Evolutionary conservation across 1,140 invertebrate species (phyloP).

Genomic region (Cyclargus thomasi): DNA sequence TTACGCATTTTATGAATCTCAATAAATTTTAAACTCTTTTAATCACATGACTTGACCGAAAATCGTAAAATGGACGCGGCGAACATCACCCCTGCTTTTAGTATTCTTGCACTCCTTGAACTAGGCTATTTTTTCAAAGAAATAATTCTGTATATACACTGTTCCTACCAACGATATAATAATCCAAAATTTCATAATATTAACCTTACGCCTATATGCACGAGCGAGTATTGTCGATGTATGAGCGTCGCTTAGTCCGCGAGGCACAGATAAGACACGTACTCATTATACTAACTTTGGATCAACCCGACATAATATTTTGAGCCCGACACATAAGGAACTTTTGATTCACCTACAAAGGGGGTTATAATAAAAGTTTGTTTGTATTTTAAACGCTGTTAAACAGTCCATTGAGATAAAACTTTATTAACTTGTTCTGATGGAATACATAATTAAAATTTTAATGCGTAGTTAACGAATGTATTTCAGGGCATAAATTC

Average conservation of each 20-base stretch:
- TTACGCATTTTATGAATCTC: no score
- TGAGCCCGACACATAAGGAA: slow-evolving; percentile 18
- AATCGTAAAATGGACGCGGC: no score
- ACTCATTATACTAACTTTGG: slow-evolving; percentile 45
- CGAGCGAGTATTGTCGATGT: slow-evolving; percentile 9
- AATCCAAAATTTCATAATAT: neutral
- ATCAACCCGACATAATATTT: slow-evolving; percentile 27
- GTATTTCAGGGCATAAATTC: no score
- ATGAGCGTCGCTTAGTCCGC: slow-evolving; percentile 33
- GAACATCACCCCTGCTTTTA: no score
- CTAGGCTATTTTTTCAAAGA: no score
- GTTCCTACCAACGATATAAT: no score
- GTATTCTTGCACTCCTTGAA: no score
- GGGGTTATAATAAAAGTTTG: neutral
- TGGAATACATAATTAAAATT: neutral
- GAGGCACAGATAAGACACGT: slow-evolving; percentile 42
- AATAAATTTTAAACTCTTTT: no score
- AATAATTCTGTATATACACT: no score
- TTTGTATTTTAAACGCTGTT: neutral
- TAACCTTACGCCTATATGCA: neutral
- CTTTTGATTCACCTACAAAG: slow-evolving; percentile 1
- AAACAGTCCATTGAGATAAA: neutral
- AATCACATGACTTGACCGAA: no score
- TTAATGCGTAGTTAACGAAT: no score
- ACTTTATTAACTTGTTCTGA: neutral